Evolutionary conservation across 1,140 invertebrate species (phyloP), one percentile per base, ranked within the genome.

Genomic region (Wasmannia auropunctata): DNA sequence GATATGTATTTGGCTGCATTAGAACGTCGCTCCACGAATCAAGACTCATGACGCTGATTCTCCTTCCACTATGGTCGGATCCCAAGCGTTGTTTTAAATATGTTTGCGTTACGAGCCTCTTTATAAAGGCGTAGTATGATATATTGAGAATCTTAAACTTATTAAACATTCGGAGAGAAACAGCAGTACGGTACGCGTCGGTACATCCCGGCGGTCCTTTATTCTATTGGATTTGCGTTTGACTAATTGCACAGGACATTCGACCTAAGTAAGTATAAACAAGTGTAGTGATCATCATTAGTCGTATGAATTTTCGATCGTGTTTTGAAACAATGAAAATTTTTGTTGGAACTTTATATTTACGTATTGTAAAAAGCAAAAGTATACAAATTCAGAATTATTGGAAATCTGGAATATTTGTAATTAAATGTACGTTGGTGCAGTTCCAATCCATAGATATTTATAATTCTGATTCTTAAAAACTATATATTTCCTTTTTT

Each of bases 91-190:
- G 3, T 14, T 34, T 34, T 28, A 46, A 34, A 69, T 54, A 54
- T 8, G 4, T 34, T 0, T 10, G 28, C 25, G n/a, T 69, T 31
- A 37, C 7, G 3, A 6, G 46, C 0, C 3, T 58, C 51, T 49
- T 80, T 88, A 86, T 86, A 88, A 88, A 74, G 34, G 40, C 34
- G 43, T n/a, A n/a, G 5, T 16, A 11, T 31, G 25, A 28, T 46
- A 40, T 46, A 25, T 10, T 7, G 46, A 31, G 46, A 62, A 62
- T 81, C 60, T 51, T n/a, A n/a, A n/a, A n/a, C n/a, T n/a, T 79
- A 79, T 79, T 85, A 51, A 37, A 67, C 49, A n/a, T 79, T 79
- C 51, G 43, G 43, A 28, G 51, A 65, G 37, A 84, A 54, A n/a
- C n/a, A n/a, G 40, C 14, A 46, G 40, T 60, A 56, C 28, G 14